Base-by-base conservation (phyloP, 2,113 vertebrate genomes). In the Azemiops feae region DNA sequence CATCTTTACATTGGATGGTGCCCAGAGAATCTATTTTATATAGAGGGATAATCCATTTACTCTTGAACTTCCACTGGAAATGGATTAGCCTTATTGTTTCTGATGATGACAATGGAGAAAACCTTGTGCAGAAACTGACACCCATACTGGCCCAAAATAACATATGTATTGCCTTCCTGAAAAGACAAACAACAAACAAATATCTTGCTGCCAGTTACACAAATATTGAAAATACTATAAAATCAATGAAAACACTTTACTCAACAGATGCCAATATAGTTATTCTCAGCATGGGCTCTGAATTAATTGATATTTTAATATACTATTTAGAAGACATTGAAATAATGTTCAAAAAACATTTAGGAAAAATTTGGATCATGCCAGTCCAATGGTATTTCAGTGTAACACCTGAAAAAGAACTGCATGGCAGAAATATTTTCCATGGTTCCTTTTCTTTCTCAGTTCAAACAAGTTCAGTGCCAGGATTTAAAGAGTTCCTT, bases 51-150 rank as follows among this genome's bases (percentile, higher is more conserved):
- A 20, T 87, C 10, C 23, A 55, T 0, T 39, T 95, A 25, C 39
- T 95, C 14, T 23, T 92, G 5, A 30, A 95, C 69, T 95, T 95
- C n/a, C 39, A 27, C 9, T 96, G 94, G 95, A 93, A 27, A 0
- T 95, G 89, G 89, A 47, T 95, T 69, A 89, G 81, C 0, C 18
- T 93, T 4, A 5, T 95, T 30, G 3, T 64, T 18, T 91, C 92
- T n/a, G 60, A 94, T 22, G 89, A 95, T 87, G 20, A 92, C 20
- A 22, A 23, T 53, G 88, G 91, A 11, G 64, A 92, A 34, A 89
- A 55, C 12, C 89, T 92, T 47, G 43, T 93, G 0, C 50, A 43
- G n/a, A 69, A 89, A 0, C 12, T 95, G 34, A 34, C 23, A 34
- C 54, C 23, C 87, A 14, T 92, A 50, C 64, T 93, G 53, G 8